Conservation (phyloP, 2,113 vertebrate species). For the Hippocampus abdominalis region DNA sequence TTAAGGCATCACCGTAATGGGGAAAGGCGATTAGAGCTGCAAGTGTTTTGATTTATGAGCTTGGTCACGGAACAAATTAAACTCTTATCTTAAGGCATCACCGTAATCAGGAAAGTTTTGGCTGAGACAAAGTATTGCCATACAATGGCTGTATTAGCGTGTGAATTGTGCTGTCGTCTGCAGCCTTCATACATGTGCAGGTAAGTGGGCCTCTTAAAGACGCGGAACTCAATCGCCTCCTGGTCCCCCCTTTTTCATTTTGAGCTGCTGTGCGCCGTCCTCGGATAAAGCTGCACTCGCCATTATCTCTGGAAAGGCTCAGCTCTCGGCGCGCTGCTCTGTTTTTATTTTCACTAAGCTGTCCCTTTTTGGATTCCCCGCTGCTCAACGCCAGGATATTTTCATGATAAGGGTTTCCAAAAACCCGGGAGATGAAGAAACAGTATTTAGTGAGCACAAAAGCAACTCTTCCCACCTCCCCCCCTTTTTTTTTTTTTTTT, state of each 20-base stretch:
- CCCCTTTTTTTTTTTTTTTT: constrained; percentile 61
- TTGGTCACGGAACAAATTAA: background rate
- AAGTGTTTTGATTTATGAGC: background rate
- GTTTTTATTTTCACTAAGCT: constrained; percentile 78
- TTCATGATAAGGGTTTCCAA: constrained; percentile 73
- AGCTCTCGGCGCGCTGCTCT: constrained; percentile 66
- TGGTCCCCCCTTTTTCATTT: constrained; percentile 52
- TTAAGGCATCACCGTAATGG: background rate
- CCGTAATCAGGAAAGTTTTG: constrained; percentile 43
- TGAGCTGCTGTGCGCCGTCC: constrained; percentile 54
- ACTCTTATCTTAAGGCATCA: background rate
- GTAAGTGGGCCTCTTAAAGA: constrained; percentile 68
- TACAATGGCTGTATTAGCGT: constrained; percentile 37
- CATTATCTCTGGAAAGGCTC: constrained; percentile 73
- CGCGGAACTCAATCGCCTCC: constrained; percentile 41
- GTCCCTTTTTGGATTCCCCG: constrained; percentile 65
- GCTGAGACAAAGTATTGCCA: constrained; percentile 46
- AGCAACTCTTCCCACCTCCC: constrained; percentile 63
- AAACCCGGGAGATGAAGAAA: constrained; percentile 69
- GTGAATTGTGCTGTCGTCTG: constrained; percentile 43
- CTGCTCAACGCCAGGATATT: constrained; percentile 68
- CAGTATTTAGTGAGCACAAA: constrained; percentile 71
- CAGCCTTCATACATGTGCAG: constrained; percentile 55
- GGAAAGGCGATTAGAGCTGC: constrained; percentile 20
- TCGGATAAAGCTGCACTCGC: constrained; percentile 66